Percentiles rank a stretch among this genome's conserved stretches.
Conservation (phyloP, 2,888 invertebrate genomes). For the Rhamphomyia laevipes region DNA sequence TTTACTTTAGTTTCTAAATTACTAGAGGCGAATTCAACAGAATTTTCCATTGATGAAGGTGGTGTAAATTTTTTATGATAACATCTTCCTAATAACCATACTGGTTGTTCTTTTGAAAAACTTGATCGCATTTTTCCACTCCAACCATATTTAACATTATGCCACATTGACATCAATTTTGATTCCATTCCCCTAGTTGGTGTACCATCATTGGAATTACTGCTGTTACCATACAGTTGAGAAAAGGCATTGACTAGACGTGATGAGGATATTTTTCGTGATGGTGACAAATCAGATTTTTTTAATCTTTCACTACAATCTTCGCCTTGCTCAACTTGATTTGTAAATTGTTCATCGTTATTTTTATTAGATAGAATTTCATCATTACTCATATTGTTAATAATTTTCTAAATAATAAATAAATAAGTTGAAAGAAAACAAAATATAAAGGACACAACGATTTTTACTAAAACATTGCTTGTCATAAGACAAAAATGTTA, state of each 20-base stretch:
- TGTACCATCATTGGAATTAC: conserved; percentile 29
- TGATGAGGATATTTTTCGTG: conserved; percentile 36
- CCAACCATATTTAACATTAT: conserved; percentile 85
- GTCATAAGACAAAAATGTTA: no score
- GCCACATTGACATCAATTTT: conserved; percentile 77
- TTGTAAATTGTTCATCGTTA: not conserved
- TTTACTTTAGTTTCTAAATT: conserved; percentile 14
- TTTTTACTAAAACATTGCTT: no score
- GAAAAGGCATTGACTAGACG: conserved; percentile 35
- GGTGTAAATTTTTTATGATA: conserved; percentile 63
- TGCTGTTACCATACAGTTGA: conserved; percentile 28
- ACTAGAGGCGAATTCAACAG: conserved; percentile 26
- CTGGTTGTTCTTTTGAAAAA: conserved; percentile 76
- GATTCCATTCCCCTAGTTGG: conserved; percentile 61
- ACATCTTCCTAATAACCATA: conserved; percentile 73
- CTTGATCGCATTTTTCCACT: conserved; percentile 63
- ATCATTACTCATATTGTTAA: no score
- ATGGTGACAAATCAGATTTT: conserved; percentile 24
- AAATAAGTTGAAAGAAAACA: no score
- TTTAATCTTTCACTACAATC: not conserved
- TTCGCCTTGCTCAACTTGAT: not conserved
- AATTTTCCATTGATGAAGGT: conserved; percentile 40
- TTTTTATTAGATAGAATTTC: no score
- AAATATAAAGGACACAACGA: no score
- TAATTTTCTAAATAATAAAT: no score